Base-by-base conservation (phyloP, 1,140 invertebrate genomes). In the Apis dorsata region DNA sequence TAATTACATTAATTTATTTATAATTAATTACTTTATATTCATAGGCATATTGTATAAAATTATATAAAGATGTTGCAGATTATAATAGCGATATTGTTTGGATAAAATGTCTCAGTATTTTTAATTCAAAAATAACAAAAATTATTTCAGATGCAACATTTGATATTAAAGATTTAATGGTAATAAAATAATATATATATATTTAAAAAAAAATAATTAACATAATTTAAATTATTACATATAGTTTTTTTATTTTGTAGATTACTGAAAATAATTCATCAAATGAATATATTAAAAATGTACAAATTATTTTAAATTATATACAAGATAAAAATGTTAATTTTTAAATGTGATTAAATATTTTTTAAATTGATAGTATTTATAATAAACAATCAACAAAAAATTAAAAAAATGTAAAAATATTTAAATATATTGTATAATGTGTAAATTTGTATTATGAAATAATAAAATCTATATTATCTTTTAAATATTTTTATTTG, bases 101-200 rank as follows among this genome's bases (percentile, higher is more conserved):
- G 92, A 86, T 91, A 0, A 94, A 94, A 86, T 93, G 93, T 79
- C 86, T 94, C 9, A 90, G 90, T 68, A 87, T 94, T 59, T 92
- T 90, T 90, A 83, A 92, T 80, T 79, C 72, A 15, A 85, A 87
- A 75, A 80, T 90, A 51, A 60, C 63, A 69, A 69, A 5, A 28
- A 86, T 88, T 84, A 15, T 73, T 34, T 21, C 24, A 21, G 60
- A 89, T 71, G 28, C 12, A 69, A 87, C 69, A 1, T 79, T 90
- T 34, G 55, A 73, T n/a, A 76, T 85, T 0, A 73, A 80, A n/a
- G 19, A 81, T 60, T 72, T 91, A 24, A 72, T 83, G 83, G 87
- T 91, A 87, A 69, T 28, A 34, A 21, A 62, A 60, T n/a, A 24
- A 21, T 34, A 34, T 57, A 34, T 1, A 68, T 13, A n/a, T 49